Percentiles rank a stretch among this genome's conserved stretches.
Conservation (phyloP, 2,113 vertebrate genomes). For the cat (Felis catus) region DNA sequence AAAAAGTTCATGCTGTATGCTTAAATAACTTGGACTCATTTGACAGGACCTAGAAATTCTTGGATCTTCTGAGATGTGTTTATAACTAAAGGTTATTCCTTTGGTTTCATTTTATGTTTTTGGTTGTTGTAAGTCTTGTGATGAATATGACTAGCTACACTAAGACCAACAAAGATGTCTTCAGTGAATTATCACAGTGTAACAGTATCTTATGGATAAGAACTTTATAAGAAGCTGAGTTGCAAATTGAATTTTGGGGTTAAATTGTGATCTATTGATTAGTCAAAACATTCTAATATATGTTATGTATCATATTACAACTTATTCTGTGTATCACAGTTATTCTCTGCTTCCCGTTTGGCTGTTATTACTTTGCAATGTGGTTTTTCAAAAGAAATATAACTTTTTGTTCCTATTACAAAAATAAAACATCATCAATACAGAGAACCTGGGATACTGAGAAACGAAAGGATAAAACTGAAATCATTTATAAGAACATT, state of each 20-base stretch:
- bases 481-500: background rate
- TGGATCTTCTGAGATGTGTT: background rate
- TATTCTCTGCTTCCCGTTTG: background rate
- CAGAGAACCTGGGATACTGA: background rate
- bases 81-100: background rate
- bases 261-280: background rate
- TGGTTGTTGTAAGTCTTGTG: background rate
- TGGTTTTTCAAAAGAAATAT: background rate
- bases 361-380: background rate
- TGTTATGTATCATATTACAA: background rate
- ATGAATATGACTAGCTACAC: background rate
- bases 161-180: background rate
- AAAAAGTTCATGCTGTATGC: background rate
- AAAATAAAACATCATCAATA: background rate
- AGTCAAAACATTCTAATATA: background rate
- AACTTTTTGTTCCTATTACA: background rate
- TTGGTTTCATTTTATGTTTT: constrained; percentile 15
- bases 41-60: constrained; percentile 12
- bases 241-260: background rate
- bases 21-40: constrained; percentile 24
- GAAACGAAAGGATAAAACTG: background rate
- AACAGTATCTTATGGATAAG: background rate
- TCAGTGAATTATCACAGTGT: background rate
- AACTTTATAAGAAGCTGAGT: background rate
- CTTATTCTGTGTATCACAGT: background rate